Evolutionary conservation across 2,113 vertebrate species (phyloP).

Genomic region (Cyprinodon brontotheroides): DNA sequence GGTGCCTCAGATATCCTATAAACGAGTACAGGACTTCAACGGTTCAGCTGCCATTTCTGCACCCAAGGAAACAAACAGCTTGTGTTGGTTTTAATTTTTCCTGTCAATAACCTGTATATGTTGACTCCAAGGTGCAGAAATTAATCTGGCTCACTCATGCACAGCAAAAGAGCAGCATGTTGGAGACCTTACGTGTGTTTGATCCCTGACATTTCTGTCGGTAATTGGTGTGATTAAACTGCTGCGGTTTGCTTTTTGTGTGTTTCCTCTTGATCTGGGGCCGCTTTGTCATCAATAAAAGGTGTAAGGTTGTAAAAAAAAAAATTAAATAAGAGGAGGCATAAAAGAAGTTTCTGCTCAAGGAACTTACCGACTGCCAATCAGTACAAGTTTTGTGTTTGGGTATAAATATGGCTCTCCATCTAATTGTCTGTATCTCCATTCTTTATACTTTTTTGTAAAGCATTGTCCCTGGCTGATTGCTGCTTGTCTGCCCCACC

Average conservation of each 20-base stretch:
- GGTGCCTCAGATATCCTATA: background rate
- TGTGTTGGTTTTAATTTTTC: conserved; percentile 8
- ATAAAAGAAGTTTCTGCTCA: conserved; percentile 44
- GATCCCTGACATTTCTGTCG: conserved; percentile 64
- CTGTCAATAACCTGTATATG: conserved; percentile 8
- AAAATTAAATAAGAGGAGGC: background rate
- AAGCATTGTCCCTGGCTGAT: background rate
- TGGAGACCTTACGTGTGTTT: conserved; percentile 42
- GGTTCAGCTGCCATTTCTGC: background rate
- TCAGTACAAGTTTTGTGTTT: background rate
- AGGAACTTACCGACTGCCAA: conserved; percentile 1
- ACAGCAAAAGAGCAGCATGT: conserved; percentile 30
- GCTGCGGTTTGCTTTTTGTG: conserved; percentile 3
- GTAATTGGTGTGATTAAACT: conserved; percentile 57
- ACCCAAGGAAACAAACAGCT: background rate
- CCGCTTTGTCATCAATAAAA: conserved; percentile 34
- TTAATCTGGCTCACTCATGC: conserved; percentile 22
- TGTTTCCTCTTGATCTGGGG: conserved; percentile 36
- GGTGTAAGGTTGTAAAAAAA: conserved; percentile 15
- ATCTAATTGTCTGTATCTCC: background rate
- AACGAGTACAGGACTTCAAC: conserved; percentile 8
- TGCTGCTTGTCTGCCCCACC: conserved; percentile 28
- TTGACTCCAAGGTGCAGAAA: conserved; percentile 14
- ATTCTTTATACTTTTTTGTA: background rate
- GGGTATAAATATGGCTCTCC: background rate